Evolutionary conservation across 2,888 invertebrate genomes (phyloP).

Genomic region (Brachyopa scutellaris): DNA sequence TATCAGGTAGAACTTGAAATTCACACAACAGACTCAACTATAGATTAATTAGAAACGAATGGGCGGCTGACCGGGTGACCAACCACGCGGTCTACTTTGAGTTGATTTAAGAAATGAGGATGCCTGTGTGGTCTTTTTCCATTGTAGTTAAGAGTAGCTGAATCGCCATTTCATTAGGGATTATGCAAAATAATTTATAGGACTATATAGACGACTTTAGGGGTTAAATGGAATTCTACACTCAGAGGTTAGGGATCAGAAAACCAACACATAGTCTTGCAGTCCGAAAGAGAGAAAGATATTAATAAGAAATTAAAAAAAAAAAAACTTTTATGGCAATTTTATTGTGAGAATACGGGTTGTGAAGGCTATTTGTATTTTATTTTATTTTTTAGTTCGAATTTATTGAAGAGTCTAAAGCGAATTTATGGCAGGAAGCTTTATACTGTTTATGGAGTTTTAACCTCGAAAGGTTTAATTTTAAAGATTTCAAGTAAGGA

Average conservation of each 20-base stretch:
- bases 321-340: constrained; percentile 13
- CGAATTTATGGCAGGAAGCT: constrained; percentile 34
- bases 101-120: background rate
- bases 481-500: constrained; percentile 14
- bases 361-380: background rate
- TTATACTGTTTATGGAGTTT: constrained; percentile 20
- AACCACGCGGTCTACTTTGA: background rate
- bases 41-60: constrained; percentile 46
- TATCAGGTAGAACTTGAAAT: constrained; percentile 22
- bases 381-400: constrained; percentile 34
- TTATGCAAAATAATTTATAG: constrained; percentile 43
- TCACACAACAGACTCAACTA: constrained; percentile 32
- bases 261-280: constrained; percentile 9
- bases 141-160: background rate
- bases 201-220: background rate
- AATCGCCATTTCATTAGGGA: constrained; percentile 48
- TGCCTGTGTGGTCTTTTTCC: constrained; percentile 35
- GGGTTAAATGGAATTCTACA: background rate
- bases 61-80: too few species aligned
- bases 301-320: background rate
- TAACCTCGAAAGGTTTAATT: background rate
- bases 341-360: constrained; percentile 45
- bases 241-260: background rate
- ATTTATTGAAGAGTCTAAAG: constrained; percentile 28
- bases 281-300: background rate